Conservation (phyloP, 2,113 vertebrate genomes). For the Stercorarius parasiticus region DNA sequence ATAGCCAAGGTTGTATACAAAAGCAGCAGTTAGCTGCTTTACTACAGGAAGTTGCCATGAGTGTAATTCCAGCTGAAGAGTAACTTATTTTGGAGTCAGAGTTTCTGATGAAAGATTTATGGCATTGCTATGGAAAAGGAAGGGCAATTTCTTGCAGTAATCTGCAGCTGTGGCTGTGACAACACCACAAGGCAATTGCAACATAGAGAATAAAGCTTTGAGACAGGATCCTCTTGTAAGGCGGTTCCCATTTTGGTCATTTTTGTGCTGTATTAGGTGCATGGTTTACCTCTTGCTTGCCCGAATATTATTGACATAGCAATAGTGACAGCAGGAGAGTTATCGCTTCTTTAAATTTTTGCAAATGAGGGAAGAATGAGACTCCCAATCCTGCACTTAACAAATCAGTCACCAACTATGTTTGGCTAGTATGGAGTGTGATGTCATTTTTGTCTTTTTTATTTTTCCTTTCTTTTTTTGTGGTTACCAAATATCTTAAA, state of each 20-base stretch:
- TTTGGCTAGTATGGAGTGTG: neutral
- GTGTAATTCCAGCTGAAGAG: neutral
- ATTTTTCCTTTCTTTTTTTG: neutral
- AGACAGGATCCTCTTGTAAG: neutral
- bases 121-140: neutral
- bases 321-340: neutral
- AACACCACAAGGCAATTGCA: neutral
- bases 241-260: neutral
- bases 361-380: neutral
- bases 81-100: neutral
- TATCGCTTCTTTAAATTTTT: neutral
- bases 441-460: neutral
- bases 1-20: neutral
- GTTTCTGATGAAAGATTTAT: constrained; percentile 8
- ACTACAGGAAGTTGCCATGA: neutral
- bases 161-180: neutral
- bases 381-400: neutral
- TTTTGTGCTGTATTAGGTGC: neutral
- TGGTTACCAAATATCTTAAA: neutral
- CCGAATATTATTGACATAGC: neutral
- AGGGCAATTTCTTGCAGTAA: neutral
- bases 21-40: neutral
- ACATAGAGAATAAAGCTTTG: neutral
- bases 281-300: neutral
- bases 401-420: neutral